phyloP scores from a whole-genome alignment of 2,797 vertebrate species.

The Chiropotes sagulatus region DNA sequence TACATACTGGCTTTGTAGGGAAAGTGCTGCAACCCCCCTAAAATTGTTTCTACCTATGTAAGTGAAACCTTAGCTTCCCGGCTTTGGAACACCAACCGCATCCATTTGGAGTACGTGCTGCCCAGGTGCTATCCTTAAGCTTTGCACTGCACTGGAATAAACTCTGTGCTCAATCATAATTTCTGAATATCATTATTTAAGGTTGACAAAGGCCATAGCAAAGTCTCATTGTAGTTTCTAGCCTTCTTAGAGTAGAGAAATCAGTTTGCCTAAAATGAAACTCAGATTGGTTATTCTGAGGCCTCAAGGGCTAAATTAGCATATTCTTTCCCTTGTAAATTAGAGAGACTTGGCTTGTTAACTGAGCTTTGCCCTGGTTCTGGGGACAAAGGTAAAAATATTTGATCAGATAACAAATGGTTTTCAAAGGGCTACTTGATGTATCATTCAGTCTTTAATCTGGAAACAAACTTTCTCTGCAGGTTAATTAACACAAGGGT shows the following conservation, averaged over 20 bases:
- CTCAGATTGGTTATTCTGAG: neutral
- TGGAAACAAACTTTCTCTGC: constrained; percentile 31
- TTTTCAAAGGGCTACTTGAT: neutral
- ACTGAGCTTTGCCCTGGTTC: neutral
- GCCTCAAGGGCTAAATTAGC: neutral
- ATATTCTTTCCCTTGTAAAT: neutral
- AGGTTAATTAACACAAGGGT: neutral
- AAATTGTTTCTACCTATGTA: neutral
- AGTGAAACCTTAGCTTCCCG: neutral
- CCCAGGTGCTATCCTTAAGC: neutral
- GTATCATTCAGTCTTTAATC: neutral
- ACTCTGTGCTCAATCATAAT: neutral
- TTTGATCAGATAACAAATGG: neutral
- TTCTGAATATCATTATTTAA: neutral
- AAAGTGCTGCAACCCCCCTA: neutral
- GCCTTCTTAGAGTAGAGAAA: neutral
- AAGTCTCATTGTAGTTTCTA: neutral
- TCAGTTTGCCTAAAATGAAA: neutral
- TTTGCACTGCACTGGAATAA: neutral
- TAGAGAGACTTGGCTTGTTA: neutral
- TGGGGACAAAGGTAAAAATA: neutral
- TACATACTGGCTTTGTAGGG: neutral
- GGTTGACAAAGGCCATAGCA: neutral
- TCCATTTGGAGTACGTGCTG: neutral
- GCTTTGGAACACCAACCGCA: neutral